These are phyloP conservation scores for Parotocinclus haroldoi DNA, from an alignment of 2,797 vertebrate species.

Conservation along the genomic window DNA sequence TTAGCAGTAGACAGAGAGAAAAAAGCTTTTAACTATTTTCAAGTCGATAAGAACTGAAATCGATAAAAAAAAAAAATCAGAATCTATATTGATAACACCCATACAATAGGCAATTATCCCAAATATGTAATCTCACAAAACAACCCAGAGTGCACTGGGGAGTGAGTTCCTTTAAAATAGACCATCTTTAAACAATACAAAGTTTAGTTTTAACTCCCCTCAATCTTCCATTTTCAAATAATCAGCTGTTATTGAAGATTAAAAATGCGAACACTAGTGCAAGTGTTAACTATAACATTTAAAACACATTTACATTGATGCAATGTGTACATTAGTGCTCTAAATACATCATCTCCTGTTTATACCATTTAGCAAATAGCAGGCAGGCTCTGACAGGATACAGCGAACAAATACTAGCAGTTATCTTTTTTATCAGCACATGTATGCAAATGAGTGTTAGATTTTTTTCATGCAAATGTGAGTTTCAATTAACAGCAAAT, in stretches of 20 bases:
- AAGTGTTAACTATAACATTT: slow-evolving; percentile 48
- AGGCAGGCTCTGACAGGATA: slow-evolving; percentile 66
- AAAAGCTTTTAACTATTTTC: too few species aligned
- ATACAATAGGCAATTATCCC: too few species aligned
- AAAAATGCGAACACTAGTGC: slow-evolving; percentile 36
- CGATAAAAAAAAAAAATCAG: too few species aligned
- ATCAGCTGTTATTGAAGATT: neutral
- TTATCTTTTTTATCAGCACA: slow-evolving; percentile 78
- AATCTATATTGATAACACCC: too few species aligned
- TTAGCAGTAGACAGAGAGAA: too few species aligned
- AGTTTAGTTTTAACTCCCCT: neutral
- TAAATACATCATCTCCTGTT: slow-evolving; percentile 63
- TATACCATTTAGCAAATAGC: slow-evolving; percentile 74
- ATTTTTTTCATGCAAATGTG: slow-evolving; percentile 80
- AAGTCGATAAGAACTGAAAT: too few species aligned
- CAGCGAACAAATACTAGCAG: slow-evolving; percentile 72
- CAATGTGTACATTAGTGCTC: slow-evolving; percentile 60
- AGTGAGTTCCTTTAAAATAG: slow-evolving; percentile 31
- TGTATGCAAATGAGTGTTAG: slow-evolving; percentile 80
- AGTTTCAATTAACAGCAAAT: slow-evolving; percentile 76
- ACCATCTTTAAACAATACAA: neutral
- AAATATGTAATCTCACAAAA: slow-evolving; percentile 38
- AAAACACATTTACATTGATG: slow-evolving; percentile 56
- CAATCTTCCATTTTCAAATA: too few species aligned
- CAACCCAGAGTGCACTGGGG: slow-evolving; percentile 31